Evolutionary conservation across 2,888 invertebrate genomes (phyloP).

Genomic region (Adela reaumurella): DNA sequence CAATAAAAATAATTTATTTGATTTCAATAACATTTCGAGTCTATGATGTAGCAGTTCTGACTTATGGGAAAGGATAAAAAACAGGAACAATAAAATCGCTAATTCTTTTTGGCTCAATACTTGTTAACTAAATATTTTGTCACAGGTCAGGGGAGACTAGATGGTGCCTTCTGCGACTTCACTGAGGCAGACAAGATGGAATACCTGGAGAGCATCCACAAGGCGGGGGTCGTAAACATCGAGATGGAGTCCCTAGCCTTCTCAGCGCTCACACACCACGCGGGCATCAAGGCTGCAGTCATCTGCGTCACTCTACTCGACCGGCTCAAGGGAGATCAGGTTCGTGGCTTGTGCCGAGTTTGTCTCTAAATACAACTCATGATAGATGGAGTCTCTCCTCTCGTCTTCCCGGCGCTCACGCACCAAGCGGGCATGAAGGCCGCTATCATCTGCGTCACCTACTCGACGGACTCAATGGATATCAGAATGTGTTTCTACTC

Average conservation of each 20-base stretch:
- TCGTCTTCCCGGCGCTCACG: conserved; percentile 90
- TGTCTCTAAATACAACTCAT: no score
- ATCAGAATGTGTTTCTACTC: no score
- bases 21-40: no score
- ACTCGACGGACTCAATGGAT: conserved; percentile 87
- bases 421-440: conserved; percentile 90
- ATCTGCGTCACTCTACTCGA: conserved; percentile 91
- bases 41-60: no score
- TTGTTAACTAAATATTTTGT: background rate
- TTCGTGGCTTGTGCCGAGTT: conserved; percentile 32
- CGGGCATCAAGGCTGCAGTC: conserved; percentile 90
- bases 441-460: conserved; percentile 94
- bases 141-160: conserved; percentile 86
- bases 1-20: no score
- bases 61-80: no score
- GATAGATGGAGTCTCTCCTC: no score
- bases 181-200: conserved; percentile 85
- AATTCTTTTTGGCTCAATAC: no score
- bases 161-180: conserved; percentile 96
- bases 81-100: no score
- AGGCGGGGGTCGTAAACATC: conserved; percentile 86
- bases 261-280: conserved; percentile 89
- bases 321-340: conserved; percentile 91
- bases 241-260: conserved; percentile 97
- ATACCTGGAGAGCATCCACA: conserved; percentile 72